Conservation (phyloP, 2,113 vertebrate species). For the Amblyopsis rosae region DNA sequence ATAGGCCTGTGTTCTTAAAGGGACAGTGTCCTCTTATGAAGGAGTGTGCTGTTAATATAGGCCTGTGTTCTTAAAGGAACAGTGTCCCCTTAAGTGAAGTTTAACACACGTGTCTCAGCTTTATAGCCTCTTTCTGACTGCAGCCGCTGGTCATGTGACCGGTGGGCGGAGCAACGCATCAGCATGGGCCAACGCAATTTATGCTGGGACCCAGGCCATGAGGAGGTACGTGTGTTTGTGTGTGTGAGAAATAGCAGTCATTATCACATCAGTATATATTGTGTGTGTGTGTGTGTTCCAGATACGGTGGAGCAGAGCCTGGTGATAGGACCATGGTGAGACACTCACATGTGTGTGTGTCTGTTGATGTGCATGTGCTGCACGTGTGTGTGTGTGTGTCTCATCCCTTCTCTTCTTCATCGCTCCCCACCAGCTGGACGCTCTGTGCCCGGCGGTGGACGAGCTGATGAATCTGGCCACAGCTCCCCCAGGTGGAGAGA, state of each 20-base stretch:
- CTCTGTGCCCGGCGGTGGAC: slow-evolving; percentile 83
- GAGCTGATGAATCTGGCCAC: slow-evolving; percentile 77
- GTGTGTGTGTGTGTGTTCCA: slow-evolving; percentile 22
- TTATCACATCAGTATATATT: too few species aligned
- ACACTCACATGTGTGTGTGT: not conserved
- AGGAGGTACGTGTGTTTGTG: slow-evolving; percentile 76
- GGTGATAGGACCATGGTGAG: slow-evolving; percentile 72
- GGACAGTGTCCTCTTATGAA: too few species aligned
- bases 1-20: too few species aligned
- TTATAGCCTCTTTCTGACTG: slow-evolving; percentile 91
- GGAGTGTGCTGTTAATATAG: too few species aligned
- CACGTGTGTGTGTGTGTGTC: not conserved
- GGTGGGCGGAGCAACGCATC: slow-evolving; percentile 44
- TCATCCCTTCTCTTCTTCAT: not conserved
- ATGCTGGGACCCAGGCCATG: slow-evolving; percentile 88
- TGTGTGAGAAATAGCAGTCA: not conserved
- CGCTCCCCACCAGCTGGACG: slow-evolving; percentile 81
- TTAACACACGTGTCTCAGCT: slow-evolving; percentile 67
- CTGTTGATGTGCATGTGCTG: not conserved
- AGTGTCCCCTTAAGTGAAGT: not conserved
- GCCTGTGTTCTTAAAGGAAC: too few species aligned
- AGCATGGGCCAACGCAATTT: slow-evolving; percentile 85
- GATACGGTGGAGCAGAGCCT: slow-evolving; percentile 63
- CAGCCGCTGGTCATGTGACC: slow-evolving; percentile 79
- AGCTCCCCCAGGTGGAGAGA: slow-evolving; percentile 55